Base-by-base conservation (phyloP, 2,888 invertebrate species). In the Brenthis hecate region DNA sequence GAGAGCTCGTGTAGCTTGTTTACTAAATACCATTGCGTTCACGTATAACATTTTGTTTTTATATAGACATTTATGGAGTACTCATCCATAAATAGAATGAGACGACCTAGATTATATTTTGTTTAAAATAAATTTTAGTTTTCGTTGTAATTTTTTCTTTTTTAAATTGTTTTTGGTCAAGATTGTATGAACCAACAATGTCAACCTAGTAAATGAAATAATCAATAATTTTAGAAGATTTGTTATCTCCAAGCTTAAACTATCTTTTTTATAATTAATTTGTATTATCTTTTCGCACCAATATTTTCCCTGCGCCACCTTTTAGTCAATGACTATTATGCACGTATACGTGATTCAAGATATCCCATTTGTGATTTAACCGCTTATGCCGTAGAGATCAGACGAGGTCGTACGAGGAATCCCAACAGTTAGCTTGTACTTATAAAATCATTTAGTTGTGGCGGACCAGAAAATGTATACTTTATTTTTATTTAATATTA, bases 401-500 rank as follows among this genome's bases (percentile, higher is more conserved):
- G 36, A 47, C 56, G 66, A 53, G 70, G 66, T 70, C 60, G 53
- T 32, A 58, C 16, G 36, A 50, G 58, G 58, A 56, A 66, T 64
- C 63, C 57, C 43, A 50, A 55, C 36, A n/a, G 65, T 16, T 53
- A 53, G 13, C 5, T 28, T 43, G 50, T 63, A 23, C 4, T 57
- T 32, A 19, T 48, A 13, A 36, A 56, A 0, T 32, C 6, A 8
- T 14, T 16, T 50, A n/a, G 32, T 65, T 57, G 16, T 50, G 51
- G 19, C 4, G 14, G 19, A 14, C 13, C 36, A 43, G 16, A 16
- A 51, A 51, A 47, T 48, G 13, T 43, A 13, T 57, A 16, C 13
- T 47, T 48, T 23, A 8, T 58, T 14, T 14, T 54, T 23, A 23
- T 54, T 54, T 54, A 13, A 13, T 54, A 54, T 28, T 28, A 6